Conservation (phyloP, 2,797 vertebrate species). For the Spinus olivaceus region DNA sequence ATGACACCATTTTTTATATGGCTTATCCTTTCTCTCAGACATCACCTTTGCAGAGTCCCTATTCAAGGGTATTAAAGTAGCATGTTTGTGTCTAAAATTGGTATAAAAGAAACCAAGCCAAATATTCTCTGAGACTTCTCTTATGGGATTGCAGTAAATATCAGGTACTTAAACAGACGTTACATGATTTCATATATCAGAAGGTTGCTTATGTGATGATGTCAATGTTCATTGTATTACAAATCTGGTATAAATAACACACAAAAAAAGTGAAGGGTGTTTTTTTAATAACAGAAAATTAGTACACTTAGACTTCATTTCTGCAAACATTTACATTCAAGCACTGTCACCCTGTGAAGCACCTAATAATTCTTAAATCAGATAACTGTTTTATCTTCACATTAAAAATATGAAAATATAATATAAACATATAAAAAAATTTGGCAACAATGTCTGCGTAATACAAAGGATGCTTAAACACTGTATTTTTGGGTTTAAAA, state of each 20-base stretch:
- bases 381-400: neutral
- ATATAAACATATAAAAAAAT: conserved; percentile 17
- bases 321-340: neutral
- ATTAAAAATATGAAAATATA: conserved; percentile 39
- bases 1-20: neutral
- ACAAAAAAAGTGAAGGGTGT: neutral
- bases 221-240: neutral
- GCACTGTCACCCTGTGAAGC: neutral
- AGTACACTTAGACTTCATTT: neutral
- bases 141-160: neutral
- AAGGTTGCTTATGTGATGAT: neutral
- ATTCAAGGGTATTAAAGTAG: neutral
- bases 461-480: neutral
- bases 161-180: neutral
- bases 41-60: neutral
- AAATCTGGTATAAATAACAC: neutral
- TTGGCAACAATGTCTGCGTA: neutral
- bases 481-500: neutral
- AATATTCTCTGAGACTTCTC: neutral
- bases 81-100: neutral
- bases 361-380: neutral
- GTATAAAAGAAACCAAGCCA: neutral
- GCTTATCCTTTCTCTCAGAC: neutral
- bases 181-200: neutral
- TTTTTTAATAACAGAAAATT: conserved; percentile 29